Evolutionary conservation across 1,140 invertebrate genomes (phyloP), one percentile per base, ranked within the genome.

Genomic region (Pachyrhynchus sulphureomaculatus): DNA sequence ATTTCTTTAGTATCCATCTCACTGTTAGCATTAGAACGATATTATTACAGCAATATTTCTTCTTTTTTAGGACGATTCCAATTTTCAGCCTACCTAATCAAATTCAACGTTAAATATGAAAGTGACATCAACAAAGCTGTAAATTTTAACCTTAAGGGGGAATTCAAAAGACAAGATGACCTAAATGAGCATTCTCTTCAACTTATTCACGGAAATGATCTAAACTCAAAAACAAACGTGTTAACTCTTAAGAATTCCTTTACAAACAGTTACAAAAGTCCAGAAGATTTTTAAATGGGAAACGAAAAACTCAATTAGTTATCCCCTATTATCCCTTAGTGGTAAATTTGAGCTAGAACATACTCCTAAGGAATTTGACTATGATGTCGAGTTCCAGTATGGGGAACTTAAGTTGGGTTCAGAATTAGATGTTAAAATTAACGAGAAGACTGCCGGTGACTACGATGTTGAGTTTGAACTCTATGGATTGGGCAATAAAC

Each of bases 201-300:
- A 10, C 62, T 89, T 4, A 75, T 81, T 17, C 85, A 88, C 68
- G 86, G 87, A 6, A 69, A 77, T 0, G 85, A 88, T 72, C 76
- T 83, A 5, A 80, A 81, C 9, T 83, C 82, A 6, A 77, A 82
- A 42, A 67, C 75, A 1, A 82, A 84, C 49, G 78, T 81, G 1
- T 58, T 89, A 0, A 79, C 67, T 8, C 1, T 77, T 10, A 57
- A 39, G 9, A 71, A 70, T 45, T 48, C 29, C 12, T 13, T 66
- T 24, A 54, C 52, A 39, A 60, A 62, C 17, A 61, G 64, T 8
- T 66, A 48, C 54, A 66, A 69, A 34, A 56, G 29, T n/a, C 33
- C 56, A 0, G 37, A 69, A 1, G 62, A 71, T 44, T 72, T n/a
- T 57, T 20, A 45, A 62, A 4, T 36, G 76, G 12, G 64, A 37